Conservation (phyloP, 2,797 vertebrate species). For the Microchirus variegatus region DNA sequence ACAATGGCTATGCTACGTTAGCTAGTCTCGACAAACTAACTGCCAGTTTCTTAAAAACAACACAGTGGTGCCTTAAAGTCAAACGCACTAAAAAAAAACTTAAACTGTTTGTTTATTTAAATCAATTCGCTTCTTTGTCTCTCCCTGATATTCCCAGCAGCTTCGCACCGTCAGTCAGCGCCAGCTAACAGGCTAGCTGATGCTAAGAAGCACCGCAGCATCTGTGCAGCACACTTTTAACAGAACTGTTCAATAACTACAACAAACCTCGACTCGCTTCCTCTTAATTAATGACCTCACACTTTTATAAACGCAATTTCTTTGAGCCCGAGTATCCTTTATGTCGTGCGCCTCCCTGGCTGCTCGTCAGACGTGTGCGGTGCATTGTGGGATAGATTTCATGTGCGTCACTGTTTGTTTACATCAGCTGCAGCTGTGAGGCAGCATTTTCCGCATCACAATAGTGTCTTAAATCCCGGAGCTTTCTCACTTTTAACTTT, state of each 20-base stretch:
- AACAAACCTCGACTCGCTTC: rapidly evolving
- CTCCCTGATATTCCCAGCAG: conserved; percentile 4
- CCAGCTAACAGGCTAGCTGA: conserved; percentile 52
- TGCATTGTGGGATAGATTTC: conserved; percentile 66
- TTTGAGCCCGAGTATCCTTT: background rate
- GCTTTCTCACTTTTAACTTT: background rate
- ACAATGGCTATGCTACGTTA: conserved; percentile 19
- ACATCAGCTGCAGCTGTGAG: conserved; percentile 22
- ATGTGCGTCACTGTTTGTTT: conserved; percentile 73
- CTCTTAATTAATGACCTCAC: rapidly evolving
- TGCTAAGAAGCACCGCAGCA: conserved; percentile 35
- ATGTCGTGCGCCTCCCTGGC: conserved; percentile 21
- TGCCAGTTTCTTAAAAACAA: background rate
- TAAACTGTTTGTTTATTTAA: background rate
- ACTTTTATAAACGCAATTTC: rapidly evolving
- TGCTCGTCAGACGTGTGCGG: conserved; percentile 24
- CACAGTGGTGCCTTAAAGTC: background rate
- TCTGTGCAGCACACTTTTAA: background rate
- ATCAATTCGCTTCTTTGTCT: conserved; percentile 16
- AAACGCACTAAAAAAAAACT: background rate
- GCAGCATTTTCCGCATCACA: background rate
- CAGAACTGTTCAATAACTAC: background rate
- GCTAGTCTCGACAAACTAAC: conserved; percentile 8
- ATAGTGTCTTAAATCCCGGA: background rate
- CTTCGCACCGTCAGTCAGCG: conserved; percentile 14